Evolutionary conservation across 2,888 invertebrate genomes (phyloP), one percentile per base, ranked within the genome.

Genomic region (Acronicta alni): DNA sequence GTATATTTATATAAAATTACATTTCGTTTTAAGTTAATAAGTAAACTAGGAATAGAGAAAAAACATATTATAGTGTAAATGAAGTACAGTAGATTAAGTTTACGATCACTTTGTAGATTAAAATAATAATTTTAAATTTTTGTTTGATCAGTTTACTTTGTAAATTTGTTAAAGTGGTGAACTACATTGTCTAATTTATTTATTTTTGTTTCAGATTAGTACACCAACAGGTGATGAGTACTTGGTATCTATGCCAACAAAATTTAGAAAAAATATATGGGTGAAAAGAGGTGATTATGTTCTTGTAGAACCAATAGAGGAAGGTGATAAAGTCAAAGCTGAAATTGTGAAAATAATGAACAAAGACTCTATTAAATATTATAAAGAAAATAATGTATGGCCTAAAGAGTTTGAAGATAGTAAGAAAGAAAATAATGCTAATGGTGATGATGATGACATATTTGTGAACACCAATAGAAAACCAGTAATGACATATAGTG

Each of bases 261-360:
- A 99, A 84, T 99, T 98, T 84, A 95, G 99, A 12, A 97, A 97
- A 86, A 98, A 97, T 81, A 96, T 99, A 45, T 99, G 98, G 98
- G 97, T 99, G 0, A 98, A 98, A 88, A 95, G 98, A 53, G 98
- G 98, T 5, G 97, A 98, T 89, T 99, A 95, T 85, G 95, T 99
- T 23, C 89, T 99, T 2, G 96, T 99, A 0, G 98, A 98, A 83
- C 97, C 98, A 0, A 99, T 99, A 59, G 93, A 95, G 39, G 99
- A 99, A 90, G 99, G 99, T 14, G 97, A 97, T 75, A 99, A 98
- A 95, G 99, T 99, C 0, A 97, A 97, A 84, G 99, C 97, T 0
- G 99, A 99, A 95, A 99, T 99, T 76, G 96, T 96, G 0, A 96
- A 95, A 86, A 96, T 97, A 67, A 91, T 97, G 70, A 96, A 96